phyloP scores from a whole-genome alignment of 2,113 vertebrate genomes.

The Delphinapterus leucas region DNA sequence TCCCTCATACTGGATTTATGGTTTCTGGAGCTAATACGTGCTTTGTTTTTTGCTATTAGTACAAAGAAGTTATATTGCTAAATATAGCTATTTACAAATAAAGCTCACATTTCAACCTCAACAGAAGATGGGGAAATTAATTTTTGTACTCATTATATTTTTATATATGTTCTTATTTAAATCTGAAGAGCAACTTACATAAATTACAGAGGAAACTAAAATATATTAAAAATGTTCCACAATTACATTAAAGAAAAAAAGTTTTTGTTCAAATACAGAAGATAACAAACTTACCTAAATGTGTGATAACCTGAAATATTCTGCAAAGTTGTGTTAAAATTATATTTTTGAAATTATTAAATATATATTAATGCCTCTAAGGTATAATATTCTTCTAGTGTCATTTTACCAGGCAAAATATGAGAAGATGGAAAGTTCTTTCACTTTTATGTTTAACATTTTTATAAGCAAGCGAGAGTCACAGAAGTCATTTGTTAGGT shows the following conservation, averaged over 20 bases:
- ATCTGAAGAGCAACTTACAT: neutral
- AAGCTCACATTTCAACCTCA: neutral
- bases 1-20: neutral
- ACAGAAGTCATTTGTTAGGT: slow-evolving; percentile 36
- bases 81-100: neutral
- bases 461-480: slow-evolving; percentile 2
- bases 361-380: neutral
- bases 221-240: neutral
- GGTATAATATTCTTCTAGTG: neutral
- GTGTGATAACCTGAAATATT: neutral
- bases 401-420: neutral
- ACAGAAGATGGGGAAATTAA: neutral
- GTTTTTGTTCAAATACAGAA: neutral
- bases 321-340: neutral
- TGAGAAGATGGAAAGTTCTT: neutral
- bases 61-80: neutral
- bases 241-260: neutral
- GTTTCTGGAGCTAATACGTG: neutral
- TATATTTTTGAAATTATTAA: neutral
- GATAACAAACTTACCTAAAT: neutral
- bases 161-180: neutral
- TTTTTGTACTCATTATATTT: neutral
- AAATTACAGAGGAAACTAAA: neutral
- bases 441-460: slow-evolving; percentile 38
- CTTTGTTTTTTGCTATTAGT: neutral